Base-by-base conservation (phyloP, 2,888 invertebrate species). In the Noctua pronuba region DNA sequence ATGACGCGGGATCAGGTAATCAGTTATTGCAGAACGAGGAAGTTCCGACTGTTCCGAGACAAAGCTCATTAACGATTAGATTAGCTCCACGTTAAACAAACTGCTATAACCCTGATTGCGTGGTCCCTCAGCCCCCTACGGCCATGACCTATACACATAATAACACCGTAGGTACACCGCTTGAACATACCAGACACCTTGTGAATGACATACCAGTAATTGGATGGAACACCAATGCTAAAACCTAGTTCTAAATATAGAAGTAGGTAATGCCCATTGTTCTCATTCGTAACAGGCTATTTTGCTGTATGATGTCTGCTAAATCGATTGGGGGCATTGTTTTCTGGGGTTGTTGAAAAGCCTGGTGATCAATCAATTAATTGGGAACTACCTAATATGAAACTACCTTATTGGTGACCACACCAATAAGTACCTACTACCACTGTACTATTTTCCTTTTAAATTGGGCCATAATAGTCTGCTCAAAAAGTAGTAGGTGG, bases 121-220 rank as follows among this genome's bases (percentile, higher is more conserved):
- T 83, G 68, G 80, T 67, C 77, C 86, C 76, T 28, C 31, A 72
- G 58, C 65, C 68, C 80, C 80, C 75, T 73, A 70, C 60, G 75
- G 76, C 87, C 89, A n/a, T 88, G 88, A 86, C 88, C 88, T 80
- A 58, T 73, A 83, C 79, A 89, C 77, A 72, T 77, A 76, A 71
- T 74, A 70, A 72, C 75, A 55, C 52, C 21, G 70, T 76, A 38
- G 35, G 62, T 21, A 21, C 60, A 68, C 74, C 60, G 65, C 66
- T 64, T 73, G 49, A 77, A 70, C 62, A 64, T 74, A 52, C 58
- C 72, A 78, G 75, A 75, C 73, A 64, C 74, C 78, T 72, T 65
- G 65, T 69, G 58, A 87, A 87, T 87, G 79, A 86, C 86, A 81
- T 67, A 75, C 38, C 70, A 79, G 62, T 87, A 85, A 83, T 88